phyloP scores from a whole-genome alignment of 2,888 invertebrate genomes.

The Diarsia brunnea region DNA sequence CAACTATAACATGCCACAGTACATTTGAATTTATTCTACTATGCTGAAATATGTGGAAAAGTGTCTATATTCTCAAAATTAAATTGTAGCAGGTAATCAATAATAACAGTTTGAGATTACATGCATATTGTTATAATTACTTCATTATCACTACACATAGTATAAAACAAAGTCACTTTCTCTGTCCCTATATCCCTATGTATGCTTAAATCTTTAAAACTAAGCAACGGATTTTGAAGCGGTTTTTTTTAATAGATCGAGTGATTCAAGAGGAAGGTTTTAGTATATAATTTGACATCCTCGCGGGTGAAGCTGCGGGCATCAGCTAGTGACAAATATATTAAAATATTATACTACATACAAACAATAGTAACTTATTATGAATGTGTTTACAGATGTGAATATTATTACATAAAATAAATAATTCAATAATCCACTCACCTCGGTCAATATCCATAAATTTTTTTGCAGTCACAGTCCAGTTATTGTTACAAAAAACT shows the following conservation, averaged over 20 bases:
- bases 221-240: too few relatives aligned
- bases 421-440: conserved; percentile 44
- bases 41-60: conserved; percentile 31
- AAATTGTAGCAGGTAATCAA: background rate
- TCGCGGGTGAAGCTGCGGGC: too few relatives aligned
- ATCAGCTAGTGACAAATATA: conserved; percentile 14
- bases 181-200: too few relatives aligned
- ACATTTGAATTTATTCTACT: conserved; percentile 9
- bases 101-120: background rate
- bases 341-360: conserved; percentile 17
- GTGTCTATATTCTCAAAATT: conserved; percentile 10
- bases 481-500: conserved; percentile 36
- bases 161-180: too few relatives aligned
- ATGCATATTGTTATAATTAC: background rate
- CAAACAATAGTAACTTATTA: conserved; percentile 1
- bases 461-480: conserved; percentile 19
- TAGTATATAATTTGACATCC: too few relatives aligned
- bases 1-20: conserved; percentile 29
- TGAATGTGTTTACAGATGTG: background rate
- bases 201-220: too few relatives aligned
- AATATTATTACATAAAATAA: conserved; percentile 3
- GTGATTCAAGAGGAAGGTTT: too few relatives aligned
- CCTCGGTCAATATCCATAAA: conserved; percentile 58
- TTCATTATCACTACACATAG: too few relatives aligned
- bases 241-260: too few relatives aligned